Evolutionary conservation across 2,888 invertebrate genomes (phyloP).

Genomic region (Drosophila neonasuta): DNA sequence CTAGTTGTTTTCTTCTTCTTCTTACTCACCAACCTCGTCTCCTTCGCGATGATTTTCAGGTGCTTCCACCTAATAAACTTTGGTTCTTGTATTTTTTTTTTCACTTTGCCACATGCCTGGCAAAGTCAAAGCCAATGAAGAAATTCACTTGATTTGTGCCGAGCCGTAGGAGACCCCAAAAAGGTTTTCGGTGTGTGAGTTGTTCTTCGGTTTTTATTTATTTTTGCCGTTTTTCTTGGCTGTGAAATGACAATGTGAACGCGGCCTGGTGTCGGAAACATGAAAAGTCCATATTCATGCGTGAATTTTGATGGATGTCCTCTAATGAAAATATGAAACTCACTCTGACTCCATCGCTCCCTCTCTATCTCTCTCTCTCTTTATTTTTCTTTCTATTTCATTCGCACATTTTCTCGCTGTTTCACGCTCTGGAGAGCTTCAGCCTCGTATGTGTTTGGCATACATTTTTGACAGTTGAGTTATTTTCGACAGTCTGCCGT

Average conservation of each 20-base stretch:
- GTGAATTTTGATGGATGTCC: slow-evolving; percentile 76
- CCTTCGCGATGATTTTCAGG: slow-evolving; percentile 33
- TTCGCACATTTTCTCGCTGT: slow-evolving; percentile 30
- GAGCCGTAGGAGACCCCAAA: not conserved
- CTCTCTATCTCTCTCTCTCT: not conserved
- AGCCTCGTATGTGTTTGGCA: slow-evolving; percentile 60
- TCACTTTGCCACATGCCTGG: slow-evolving; percentile 40
- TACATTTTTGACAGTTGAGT: slow-evolving; percentile 73
- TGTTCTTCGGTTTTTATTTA: not conserved
- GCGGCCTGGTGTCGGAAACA: slow-evolving; percentile 55
- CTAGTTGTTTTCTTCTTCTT: slow-evolving; percentile 12
- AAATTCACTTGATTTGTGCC: slow-evolving; percentile 44
- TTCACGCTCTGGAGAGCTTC: slow-evolving; percentile 47
- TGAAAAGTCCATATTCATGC: slow-evolving; percentile 80
- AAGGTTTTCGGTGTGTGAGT: slow-evolving; percentile 11
- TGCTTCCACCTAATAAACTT: slow-evolving; percentile 53
- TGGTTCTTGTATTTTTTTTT: slow-evolving; percentile 34
- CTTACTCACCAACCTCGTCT: not conserved
- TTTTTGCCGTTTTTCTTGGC: slow-evolving; percentile 7
- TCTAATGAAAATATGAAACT: slow-evolving; percentile 70
- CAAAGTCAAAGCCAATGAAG: slow-evolving; percentile 25
- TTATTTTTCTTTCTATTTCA: not conserved
- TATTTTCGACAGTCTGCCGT: slow-evolving; percentile 59
- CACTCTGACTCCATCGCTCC: slow-evolving; percentile 1
- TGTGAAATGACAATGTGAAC: slow-evolving; percentile 63